Percentiles rank a stretch among this genome's conserved stretches.
These are phyloP conservation scores for Lacanobia wlatinum DNA, from an alignment of 2,888 invertebrate species.

Conservation along the genomic window DNA sequence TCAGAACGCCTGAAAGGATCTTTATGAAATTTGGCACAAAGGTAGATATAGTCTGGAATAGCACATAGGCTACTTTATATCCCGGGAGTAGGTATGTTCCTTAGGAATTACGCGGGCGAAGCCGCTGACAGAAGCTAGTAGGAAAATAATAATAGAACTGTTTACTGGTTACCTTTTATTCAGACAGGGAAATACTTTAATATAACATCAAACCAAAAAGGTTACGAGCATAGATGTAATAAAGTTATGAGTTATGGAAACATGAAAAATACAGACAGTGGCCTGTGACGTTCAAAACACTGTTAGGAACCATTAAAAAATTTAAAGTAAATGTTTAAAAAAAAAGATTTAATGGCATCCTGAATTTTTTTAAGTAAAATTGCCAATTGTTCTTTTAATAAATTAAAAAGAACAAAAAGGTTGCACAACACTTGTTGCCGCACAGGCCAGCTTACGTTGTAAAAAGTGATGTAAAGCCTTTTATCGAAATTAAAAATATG, in stretches of 20 bases:
- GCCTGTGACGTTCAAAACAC: background rate
- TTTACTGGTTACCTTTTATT: background rate
- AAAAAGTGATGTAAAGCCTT: background rate
- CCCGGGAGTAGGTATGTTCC: no score
- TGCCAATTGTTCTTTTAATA: background rate
- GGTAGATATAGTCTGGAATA: no score
- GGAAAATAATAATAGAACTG: background rate
- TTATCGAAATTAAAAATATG: background rate
- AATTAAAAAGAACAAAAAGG: constrained; percentile 5
- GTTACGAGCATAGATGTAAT: no score
- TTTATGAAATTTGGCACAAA: no score
- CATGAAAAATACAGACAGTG: background rate
- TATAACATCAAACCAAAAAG: background rate
- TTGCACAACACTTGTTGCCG: background rate
- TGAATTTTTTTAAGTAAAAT: background rate
- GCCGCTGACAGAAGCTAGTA: no score
- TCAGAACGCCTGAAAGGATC: no score
- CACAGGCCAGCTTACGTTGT: background rate
- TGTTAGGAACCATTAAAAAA: background rate
- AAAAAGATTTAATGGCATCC: background rate
- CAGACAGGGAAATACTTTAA: background rate
- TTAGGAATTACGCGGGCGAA: no score
- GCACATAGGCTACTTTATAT: no score
- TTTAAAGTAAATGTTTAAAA: background rate
- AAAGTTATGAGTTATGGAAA: background rate